Evolutionary conservation across 2,113 vertebrate species (phyloP), one percentile per base, ranked within the genome.

Genomic region (Rhinogobius similis): DNA sequence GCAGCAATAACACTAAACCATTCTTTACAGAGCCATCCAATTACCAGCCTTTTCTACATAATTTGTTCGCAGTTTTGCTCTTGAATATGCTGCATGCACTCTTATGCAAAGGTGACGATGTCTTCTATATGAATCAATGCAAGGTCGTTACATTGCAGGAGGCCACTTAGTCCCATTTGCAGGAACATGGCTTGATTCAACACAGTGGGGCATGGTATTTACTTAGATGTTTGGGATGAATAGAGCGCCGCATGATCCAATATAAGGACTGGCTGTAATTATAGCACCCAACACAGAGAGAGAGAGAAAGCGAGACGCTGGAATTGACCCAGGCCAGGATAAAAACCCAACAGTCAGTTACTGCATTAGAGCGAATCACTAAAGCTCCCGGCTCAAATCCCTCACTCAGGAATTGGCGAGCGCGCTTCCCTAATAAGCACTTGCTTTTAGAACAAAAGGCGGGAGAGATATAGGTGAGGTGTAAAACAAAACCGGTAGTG

Each of bases 381-480:
- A 46, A 75, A 78, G 71, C 81, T 70, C 38, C 21, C 61, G 48
- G 74, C 72, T 79, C 73, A 78, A 82, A 81, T 82, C 79, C 78
- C 74, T 87, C 81, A 80, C 43, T 62, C 73, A 70, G 76, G 79
- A 83, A 75, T 81, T 82, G 78, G 77, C 77, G 68, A 79, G 56
- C 81, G 78, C 66, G 63, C 58, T 61, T 32, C 73, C 81, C 70
- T 86, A 89, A 85, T 89, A 88, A 89, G 83, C 78, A 73, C 73
- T 72, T 20, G 11, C 70, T 72, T 79, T 61, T 65, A 65, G 75
- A 82, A 88, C 80, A 89, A 84, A 89, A 88, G 81, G 65, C 66
- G 64, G 72, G 27, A 76, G 71, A 84, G 70, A 78, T 82, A 72
- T 73, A 77, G 87, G 83, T 81, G 86, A 87, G 79, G 66, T 73